Base-by-base conservation (phyloP, 2,888 invertebrate species). In the Nomada goodeniana region DNA sequence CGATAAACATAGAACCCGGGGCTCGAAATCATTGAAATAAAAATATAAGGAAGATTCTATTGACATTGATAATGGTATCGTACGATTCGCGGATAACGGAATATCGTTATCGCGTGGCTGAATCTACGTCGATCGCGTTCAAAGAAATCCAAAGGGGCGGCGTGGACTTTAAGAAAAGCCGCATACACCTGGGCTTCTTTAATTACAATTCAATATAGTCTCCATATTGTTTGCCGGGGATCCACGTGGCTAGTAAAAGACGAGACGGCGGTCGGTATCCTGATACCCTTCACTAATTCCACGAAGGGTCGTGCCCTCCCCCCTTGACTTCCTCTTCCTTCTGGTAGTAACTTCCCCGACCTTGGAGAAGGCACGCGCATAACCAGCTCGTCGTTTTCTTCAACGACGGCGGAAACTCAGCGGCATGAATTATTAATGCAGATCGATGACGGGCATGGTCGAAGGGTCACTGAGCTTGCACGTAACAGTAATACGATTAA, bases 161-260 rank as follows among this genome's bases (percentile, higher is more conserved):
- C 36, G 36, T 13, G n/a, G 2, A 13, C 15, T 18, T 65, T 13
- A 23, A 15, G 20, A 52, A 18, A 76, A 36, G 2, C 18, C 4
- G 36, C 15, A 42, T 36, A 36, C 36, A 36, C 52, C 42, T 26
- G 52, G 70, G 57, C 65, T 67, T 73, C 29, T 29, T 18, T 76
- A 79, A 89, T 90, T 90, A 90, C 90, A 90, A 87, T 90, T 90
- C 76, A 90, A 77, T 86, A 90, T 89, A 82, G 90, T 88, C 84
- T 90, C 90, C 90, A 90, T 90, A 81, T 76, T 82, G 80, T 65
- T 36, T 50, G n/a, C 15, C 18, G 18, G n/a, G 18, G 44, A 61
- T 75, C 77, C 79, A 82, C 71, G 87, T 75, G 80, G 63, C 15
- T 61, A 73, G 50, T 23, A 61, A 75, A 42, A 70, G 53, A 47